A percentile compares a stretch with the other conserved stretches of the same genome.
Evolutionary conservation across 1,140 invertebrate species (phyloP).

Genomic region (Drosophila kepulauana): DNA sequence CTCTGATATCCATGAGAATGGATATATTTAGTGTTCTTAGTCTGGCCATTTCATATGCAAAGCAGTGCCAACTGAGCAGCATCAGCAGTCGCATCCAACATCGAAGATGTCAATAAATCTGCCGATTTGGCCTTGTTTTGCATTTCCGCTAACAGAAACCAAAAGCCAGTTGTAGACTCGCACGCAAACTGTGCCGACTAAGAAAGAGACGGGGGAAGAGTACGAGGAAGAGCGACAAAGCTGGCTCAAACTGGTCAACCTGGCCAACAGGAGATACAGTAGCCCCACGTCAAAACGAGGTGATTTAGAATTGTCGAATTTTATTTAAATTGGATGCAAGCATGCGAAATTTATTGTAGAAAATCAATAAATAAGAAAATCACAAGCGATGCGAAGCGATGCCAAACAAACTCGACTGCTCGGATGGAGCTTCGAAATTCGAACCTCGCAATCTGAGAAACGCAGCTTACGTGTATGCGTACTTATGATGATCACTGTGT

Average conservation of each 20-base stretch:
- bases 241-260: slow-evolving; percentile 25
- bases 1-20: slow-evolving; percentile 51
- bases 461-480: slow-evolving; percentile 54
- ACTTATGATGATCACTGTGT: slow-evolving; percentile 42
- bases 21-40: slow-evolving; percentile 43
- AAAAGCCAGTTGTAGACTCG: slow-evolving; percentile 44
- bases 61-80: slow-evolving; percentile 52
- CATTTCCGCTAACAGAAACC: slow-evolving; percentile 77
- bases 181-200: slow-evolving; percentile 55
- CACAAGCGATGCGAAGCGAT: slow-evolving; percentile 47
- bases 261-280: slow-evolving; percentile 61
- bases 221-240: not conserved
- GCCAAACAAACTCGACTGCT: slow-evolving; percentile 40
- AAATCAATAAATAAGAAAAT: slow-evolving; percentile 85
- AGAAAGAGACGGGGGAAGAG: slow-evolving; percentile 19
- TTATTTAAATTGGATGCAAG: slow-evolving; percentile 85
- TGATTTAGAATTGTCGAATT: slow-evolving; percentile 85
- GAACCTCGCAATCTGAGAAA: slow-evolving; percentile 27
- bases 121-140: slow-evolving; percentile 80
- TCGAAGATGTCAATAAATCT: slow-evolving; percentile 82
- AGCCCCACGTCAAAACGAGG: slow-evolving; percentile 84
- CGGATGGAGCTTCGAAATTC: slow-evolving; percentile 43
- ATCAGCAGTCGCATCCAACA: slow-evolving; percentile 43
- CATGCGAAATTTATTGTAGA: slow-evolving; percentile 85
- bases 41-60: slow-evolving; percentile 76